Evolutionary conservation across 2,888 invertebrate species (phyloP).

Genomic region (Ecdyonurus torrentis): DNA sequence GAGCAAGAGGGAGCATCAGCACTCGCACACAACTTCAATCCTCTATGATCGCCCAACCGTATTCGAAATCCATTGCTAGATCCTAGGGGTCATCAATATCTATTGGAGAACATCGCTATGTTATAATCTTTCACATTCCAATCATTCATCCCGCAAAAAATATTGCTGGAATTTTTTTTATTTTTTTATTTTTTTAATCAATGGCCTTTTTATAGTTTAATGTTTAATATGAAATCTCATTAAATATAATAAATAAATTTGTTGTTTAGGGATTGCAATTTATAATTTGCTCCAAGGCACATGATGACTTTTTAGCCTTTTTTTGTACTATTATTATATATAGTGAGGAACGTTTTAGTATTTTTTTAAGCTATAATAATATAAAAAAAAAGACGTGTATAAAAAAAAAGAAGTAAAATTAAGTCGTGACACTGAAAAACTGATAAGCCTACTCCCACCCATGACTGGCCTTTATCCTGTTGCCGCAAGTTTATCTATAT

Average conservation of each 20-base stretch:
- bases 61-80: neutral
- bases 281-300: neutral
- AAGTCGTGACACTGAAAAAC: no score
- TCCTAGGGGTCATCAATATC: neutral
- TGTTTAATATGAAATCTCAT: neutral
- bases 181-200: neutral
- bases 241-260: neutral
- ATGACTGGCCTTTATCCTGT: neutral
- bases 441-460: neutral
- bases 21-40: neutral
- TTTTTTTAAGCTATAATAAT: no score
- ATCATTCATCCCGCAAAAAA: neutral
- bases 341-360: neutral
- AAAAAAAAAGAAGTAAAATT: no score
- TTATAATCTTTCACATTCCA: neutral
- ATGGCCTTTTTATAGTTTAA: neutral
- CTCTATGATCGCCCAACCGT: neutral
- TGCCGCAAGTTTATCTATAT: no score
- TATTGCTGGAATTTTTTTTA: neutral
- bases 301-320: neutral
- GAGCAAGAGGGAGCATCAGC: neutral
- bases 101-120: neutral
- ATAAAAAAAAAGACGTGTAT: no score
- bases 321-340: neutral
- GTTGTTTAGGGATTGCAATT: neutral